Base-by-base conservation (phyloP, 2,888 invertebrate species). In the Myopa testacea region DNA sequence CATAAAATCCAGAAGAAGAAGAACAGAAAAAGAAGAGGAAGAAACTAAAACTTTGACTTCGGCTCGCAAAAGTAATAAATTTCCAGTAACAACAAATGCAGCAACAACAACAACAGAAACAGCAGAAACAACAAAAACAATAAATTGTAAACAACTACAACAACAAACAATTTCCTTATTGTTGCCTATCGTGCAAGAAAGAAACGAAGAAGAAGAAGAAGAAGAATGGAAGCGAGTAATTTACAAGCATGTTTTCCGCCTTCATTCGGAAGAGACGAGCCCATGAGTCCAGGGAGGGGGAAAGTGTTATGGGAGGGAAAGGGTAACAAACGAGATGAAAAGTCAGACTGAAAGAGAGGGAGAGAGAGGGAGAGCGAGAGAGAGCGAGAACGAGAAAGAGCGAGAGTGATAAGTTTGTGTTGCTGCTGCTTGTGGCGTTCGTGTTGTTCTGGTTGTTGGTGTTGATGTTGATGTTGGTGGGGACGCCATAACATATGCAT, bases 41-140 rank as follows among this genome's bases (percentile, higher is more conserved):
- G 34, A 65, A 65, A 65, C 5, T 37, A 65, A 65, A 45, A 45
- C 7, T 45, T 45, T 45, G 45, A 45, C 45, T 45, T 45, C 10
- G 3, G 38, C 65, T 65, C 82, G 83, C 83, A 50, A 73, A 55
- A 65, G 37, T n/a, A 65, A 55, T 65, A 75, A 75, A 75, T 65
- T 75, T 45, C 82, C 81, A 65, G 71, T 69, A 78, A 77, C 75
- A 78, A 40, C 71, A 72, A n/a, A 73, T 40, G 62, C 74, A 63
- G 50, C 37, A 50, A 65, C 65, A 74, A 52, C 34, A 65, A 34
- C 19, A 65, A 50, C 37, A 19, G 45, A 37, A 74, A 75, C 34
- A 70, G 71, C 26, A 26, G 2, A 26, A 72, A 55, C 62, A 60
- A 76, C 37, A 26, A 65, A 70, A 50, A 8, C 8, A 55, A 14